These are phyloP conservation scores for Brenthis ino DNA, from an alignment of 2,888 invertebrate species.

Conservation along the genomic window DNA sequence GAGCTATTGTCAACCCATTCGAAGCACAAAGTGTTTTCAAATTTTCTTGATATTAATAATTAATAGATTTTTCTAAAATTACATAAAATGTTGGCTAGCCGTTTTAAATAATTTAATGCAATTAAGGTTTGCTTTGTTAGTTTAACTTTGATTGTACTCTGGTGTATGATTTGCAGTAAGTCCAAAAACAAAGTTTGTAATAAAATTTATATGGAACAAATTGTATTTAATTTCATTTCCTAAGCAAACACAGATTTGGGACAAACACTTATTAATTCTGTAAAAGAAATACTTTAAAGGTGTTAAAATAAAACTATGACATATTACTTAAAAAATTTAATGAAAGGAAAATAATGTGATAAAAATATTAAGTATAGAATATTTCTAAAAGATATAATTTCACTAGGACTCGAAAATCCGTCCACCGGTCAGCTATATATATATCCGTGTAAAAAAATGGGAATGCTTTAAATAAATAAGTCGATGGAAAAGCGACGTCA, in stretches of 20 bases:
- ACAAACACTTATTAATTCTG: neutral
- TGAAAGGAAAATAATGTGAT: conserved; percentile 79
- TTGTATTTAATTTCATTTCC: conserved; percentile 46
- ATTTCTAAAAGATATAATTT: conserved; percentile 71
- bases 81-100: conserved; percentile 51
- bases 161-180: conserved; percentile 79
- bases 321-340: conserved; percentile 62
- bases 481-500: conserved; percentile 61
- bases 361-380: conserved; percentile 77
- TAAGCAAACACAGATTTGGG: neutral
- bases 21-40: conserved; percentile 19
- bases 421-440: conserved; percentile 57
- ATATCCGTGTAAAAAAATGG: conserved; percentile 60
- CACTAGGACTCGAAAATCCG: conserved; percentile 53
- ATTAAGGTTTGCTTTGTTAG: conserved; percentile 62
- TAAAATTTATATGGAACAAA: conserved; percentile 78
- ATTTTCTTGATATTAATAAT: neutral
- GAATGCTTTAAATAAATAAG: conserved; percentile 77
- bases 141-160: conserved; percentile 66
- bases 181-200: conserved; percentile 74
- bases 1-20: neutral
- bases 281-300: neutral
- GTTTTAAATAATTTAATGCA: conserved; percentile 59
- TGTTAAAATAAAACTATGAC: conserved; percentile 44
- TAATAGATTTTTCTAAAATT: neutral